Evolutionary conservation across 1,140 invertebrate genomes (phyloP).

Genomic region (Aleiodes sp.): DNA sequence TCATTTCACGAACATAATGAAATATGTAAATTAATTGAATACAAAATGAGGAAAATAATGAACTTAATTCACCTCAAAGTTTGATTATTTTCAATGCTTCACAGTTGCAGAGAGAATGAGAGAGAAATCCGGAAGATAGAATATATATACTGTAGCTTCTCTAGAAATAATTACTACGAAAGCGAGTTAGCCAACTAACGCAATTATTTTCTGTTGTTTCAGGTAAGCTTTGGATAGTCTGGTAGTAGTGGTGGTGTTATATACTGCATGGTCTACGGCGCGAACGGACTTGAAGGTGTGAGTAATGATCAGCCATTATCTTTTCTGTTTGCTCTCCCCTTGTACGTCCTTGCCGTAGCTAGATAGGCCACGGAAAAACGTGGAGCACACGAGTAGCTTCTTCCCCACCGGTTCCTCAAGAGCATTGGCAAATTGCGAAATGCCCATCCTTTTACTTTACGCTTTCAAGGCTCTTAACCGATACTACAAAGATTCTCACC

Average conservation of each 20-base stretch:
- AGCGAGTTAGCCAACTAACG: constrained; percentile 45
- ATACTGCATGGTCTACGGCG: background rate
- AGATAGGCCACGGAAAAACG: constrained; percentile 33
- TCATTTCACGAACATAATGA: constrained; percentile 1
- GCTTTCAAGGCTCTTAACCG: background rate
- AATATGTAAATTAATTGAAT: constrained; percentile 24
- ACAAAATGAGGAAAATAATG: constrained; percentile 24
- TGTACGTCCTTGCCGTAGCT: constrained; percentile 42
- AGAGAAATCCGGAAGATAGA: background rate
- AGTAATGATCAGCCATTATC: constrained; percentile 59
- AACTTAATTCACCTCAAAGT: constrained; percentile 1
- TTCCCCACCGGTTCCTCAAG: background rate
- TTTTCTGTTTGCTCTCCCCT: constrained; percentile 52
- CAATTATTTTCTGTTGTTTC: constrained; percentile 61
- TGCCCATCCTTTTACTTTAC: constrained; percentile 24
- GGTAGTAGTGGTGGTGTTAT: constrained; percentile 6
- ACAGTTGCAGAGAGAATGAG: background rate
- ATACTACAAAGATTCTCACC: background rate
- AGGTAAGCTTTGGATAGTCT: constrained; percentile 50
- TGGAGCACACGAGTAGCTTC: constrained; percentile 7
- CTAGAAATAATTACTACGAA: constrained; percentile 31
- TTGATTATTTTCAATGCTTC: constrained; percentile 29
- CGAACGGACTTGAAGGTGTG: constrained; percentile 42
- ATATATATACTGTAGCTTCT: background rate
- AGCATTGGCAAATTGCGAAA: constrained; percentile 22